Base-by-base conservation (phyloP, 2,888 invertebrate genomes). In the Microplitis deprimator region DNA sequence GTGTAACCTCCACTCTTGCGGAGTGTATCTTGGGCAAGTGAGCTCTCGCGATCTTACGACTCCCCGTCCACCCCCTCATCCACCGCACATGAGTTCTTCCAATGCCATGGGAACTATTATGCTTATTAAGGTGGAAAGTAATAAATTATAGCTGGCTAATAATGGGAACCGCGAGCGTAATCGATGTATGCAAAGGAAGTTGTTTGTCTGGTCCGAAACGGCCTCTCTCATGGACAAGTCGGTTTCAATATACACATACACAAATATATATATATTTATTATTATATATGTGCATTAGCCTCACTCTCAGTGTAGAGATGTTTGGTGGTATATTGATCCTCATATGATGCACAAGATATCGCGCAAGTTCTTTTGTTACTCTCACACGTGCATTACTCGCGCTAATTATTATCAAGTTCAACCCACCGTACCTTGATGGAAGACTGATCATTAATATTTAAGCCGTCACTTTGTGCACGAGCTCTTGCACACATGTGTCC, bases 71-170 rank as follows among this genome's bases (percentile, higher is more conserved):
- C 61, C 61, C 68, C 61, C 76, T 50, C 71, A 70, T 75, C 76
- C 77, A 65, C 79, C 13, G 50, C 4, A 50, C 50, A 50, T 50
- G 50, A 50, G 80, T 82, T 84, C 83, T 83, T 80, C 81, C 85
- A 85, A 87, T 83, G 83, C 84, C 85, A 87, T 88, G 87, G 86
- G 87, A 89, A 89, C 85, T 87, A 88, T 89, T 89, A 88, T 87
- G 88, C 88, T 89, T 89, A 89, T 89, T 89, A 89, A 89, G 87
- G 85, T 86, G 85, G 88, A 88, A 89, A 89, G 89, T 88, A 88
- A 89, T 89, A 89, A 88, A 89, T 89, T 89, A 89, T 87, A 86
- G 85, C 77, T 83, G 83, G 86, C 85, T 87, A 87, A 88, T 88
- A 87, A 86, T 86, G 87, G 86, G 86, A 87, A 87, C 86, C 85